Conservation (phyloP, 1,140 invertebrate species). For the Neoseiulus cucumeris region DNA sequence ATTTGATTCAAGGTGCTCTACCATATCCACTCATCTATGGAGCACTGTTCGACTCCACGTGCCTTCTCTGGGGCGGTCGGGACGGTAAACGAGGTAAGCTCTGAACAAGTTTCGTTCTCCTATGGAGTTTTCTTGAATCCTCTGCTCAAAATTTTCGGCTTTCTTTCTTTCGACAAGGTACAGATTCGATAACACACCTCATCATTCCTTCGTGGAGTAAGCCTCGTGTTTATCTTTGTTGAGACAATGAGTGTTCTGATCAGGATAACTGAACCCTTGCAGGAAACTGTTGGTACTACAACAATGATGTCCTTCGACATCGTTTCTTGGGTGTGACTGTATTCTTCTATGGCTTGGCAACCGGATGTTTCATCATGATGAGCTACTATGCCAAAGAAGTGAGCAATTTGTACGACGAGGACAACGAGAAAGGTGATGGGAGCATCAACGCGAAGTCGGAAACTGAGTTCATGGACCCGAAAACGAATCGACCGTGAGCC, state of each 20-base stretch:
- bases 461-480: too few species aligned
- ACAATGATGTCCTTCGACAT: constrained; percentile 22
- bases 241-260: too few species aligned
- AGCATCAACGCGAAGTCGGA: neutral
- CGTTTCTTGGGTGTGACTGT: constrained; percentile 19
- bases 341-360: neutral
- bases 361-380: neutral
- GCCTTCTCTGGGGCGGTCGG: constrained; percentile 13
- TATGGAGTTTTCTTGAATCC: too few species aligned
- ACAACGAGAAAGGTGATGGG: neutral
- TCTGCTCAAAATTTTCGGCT: too few species aligned
- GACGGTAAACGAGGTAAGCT: neutral
- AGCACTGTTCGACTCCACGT: constrained; percentile 22
- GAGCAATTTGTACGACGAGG: neutral
- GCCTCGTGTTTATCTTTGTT: too few species aligned
- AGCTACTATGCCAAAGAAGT: constrained; percentile 6
- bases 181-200: too few species aligned
- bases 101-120: too few species aligned
- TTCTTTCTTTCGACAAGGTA: too few species aligned
- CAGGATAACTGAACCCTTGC: neutral
- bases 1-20: constrained; percentile 20
- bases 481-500: too few species aligned
- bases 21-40: constrained; percentile 24
- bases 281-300: constrained; percentile 28
- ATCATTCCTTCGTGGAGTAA: too few species aligned